Conservation (phyloP, 2,888 invertebrate species). For the Corythucha ciliata region DNA sequence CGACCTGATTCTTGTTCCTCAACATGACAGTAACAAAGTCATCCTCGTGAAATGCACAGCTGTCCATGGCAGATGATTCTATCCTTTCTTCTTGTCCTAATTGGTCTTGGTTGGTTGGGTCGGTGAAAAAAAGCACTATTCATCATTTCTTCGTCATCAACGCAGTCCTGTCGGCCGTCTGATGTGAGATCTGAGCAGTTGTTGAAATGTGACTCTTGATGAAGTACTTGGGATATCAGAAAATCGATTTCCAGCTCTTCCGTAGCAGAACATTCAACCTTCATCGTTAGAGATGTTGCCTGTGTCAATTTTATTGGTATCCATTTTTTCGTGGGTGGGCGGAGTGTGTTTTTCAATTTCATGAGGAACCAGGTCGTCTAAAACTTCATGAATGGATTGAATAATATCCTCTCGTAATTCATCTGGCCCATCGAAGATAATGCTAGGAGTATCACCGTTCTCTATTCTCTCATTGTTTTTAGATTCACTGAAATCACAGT, state of each 20-base stretch:
- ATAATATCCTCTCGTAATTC: slow-evolving; percentile 1
- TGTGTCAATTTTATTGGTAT: no score
- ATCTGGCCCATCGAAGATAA: background rate
- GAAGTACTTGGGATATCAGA: background rate
- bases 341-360: no score
- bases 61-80: no score
- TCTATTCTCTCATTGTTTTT: background rate
- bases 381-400: slow-evolving; percentile 1
- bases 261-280: background rate
- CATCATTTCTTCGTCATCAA: background rate
- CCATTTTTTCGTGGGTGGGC: no score
- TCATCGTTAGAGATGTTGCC: background rate
- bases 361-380: no score
- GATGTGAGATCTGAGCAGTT: slow-evolving; percentile 1
- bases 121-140: background rate
- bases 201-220: background rate
- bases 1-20: no score
- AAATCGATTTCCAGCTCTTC: background rate
- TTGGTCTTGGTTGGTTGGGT: background rate
- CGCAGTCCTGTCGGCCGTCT: slow-evolving; percentile 1
- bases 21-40: no score
- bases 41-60: no score
- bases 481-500: background rate
- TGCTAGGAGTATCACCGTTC: background rate
- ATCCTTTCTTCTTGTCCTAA: background rate